Base-by-base conservation (phyloP, 2,113 vertebrate genomes). In the Cygnus atratus region DNA sequence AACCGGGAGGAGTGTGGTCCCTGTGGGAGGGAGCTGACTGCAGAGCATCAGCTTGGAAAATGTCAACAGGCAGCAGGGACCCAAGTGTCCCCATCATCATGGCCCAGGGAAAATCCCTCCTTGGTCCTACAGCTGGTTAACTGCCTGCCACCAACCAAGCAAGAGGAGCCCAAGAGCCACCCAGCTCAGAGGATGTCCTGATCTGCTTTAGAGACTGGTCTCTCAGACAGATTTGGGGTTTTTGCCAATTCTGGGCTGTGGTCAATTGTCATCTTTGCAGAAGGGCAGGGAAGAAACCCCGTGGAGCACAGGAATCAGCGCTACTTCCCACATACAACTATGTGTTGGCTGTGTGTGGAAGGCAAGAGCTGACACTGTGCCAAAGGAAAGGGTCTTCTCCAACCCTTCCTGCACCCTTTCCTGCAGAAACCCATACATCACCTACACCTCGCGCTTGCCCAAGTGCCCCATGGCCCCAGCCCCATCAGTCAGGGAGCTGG, bases 81-180 rank as follows among this genome's bases (percentile, higher is more conserved):
- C 11, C 1, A 41, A 37, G 9, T 0, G 24, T 8, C 17, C 2
- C 3, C 5, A 15, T 19, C 57, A 2, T 4, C 0, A 4, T 10
- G 26, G 24, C 26, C 10, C 33, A 8, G 35, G 33, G 39, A 33
- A 74, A 63, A 37, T 18, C 14, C 58, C n/a, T 31, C 35, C 28
- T 9, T 22, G 3, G 35, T 39, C 58, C 33, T 33, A 26, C 5
- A 6, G 31, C 46, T 3, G 4, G 16, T 7, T 28, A 17, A 8
- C 9, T 19, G 18, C 19, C 20, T 11, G 20, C 25, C 29, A 50
- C 11, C 15, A 4, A 8, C 37, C 39, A n/a, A 4, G 8, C 6
- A 5, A 22, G 26, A 37, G 15, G 19, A 43, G 61, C 12, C 80
- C 5, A 39, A 7, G 11, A 41, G 48, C 35, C 31, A 11, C 35